Evolutionary conservation across 2,113 vertebrate genomes (phyloP).

Genomic region (Heliornis fulica): DNA sequence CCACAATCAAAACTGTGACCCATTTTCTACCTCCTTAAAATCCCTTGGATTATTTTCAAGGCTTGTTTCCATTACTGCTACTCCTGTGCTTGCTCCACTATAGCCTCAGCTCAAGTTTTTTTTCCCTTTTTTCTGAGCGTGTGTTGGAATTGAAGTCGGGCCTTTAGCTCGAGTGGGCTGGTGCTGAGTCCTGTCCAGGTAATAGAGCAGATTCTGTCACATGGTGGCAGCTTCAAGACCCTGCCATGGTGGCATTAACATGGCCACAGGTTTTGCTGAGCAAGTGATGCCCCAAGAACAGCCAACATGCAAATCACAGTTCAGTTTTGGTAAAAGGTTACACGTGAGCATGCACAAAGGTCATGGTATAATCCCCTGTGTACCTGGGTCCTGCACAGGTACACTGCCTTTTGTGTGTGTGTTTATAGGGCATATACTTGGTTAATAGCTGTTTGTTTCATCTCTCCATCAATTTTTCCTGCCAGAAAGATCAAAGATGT

Average conservation of each 20-base stretch:
- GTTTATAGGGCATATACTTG: neutral
- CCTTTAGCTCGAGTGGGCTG: neutral
- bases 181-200: neutral
- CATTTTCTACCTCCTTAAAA: slow-evolving; percentile 22
- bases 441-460: neutral
- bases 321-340: neutral
- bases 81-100: neutral
- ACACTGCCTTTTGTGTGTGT: neutral
- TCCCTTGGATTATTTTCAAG: slow-evolving; percentile 13
- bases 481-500: neutral
- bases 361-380: neutral
- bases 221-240: neutral
- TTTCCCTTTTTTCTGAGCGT: neutral
- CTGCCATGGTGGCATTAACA: neutral
- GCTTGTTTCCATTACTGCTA: slow-evolving; percentile 20
- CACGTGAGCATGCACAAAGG: no score
- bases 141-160: neutral
- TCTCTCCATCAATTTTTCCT: neutral
- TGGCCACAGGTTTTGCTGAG: neutral
- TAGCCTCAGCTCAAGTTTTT: neutral
- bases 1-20: neutral
- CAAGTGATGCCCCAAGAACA: neutral
- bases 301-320: neutral
- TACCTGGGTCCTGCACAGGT: neutral
- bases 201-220: neutral